A percentile compares a stretch with the other conserved stretches of the same genome.
Conservation (phyloP, 2,888 invertebrate species). For the Tenthredo notha region DNA sequence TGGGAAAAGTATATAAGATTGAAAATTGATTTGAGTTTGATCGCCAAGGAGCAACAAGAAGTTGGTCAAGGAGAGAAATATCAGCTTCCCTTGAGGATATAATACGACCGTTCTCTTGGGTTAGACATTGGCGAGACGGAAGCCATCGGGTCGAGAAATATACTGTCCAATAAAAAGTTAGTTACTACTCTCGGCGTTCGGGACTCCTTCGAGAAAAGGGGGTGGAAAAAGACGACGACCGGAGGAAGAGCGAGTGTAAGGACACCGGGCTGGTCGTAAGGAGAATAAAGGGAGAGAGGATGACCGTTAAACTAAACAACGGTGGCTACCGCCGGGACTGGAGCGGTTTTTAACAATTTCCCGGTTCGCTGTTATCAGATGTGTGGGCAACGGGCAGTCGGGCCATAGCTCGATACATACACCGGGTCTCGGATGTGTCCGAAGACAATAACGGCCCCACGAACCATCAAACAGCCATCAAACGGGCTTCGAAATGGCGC, state of each 20-base stretch:
- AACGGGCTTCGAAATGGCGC: conserved; percentile 76
- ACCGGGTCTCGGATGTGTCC: conserved; percentile 65
- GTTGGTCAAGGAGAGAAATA: conserved; percentile 46
- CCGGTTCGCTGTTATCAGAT: conserved; percentile 72
- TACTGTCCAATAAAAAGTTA: conserved; percentile 76
- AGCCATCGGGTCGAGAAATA: conserved; percentile 73
- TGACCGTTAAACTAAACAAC: conserved; percentile 63
- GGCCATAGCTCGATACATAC: conserved; percentile 54
- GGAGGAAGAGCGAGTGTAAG: conserved; percentile 43
- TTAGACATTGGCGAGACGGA: conserved; percentile 75
- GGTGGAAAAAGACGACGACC: conserved; percentile 44
- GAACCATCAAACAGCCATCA: conserved; percentile 76
- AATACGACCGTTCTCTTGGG: conserved; percentile 75
- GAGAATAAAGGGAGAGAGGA: conserved; percentile 50
- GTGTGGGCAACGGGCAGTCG: conserved; percentile 71
- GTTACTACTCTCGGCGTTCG: conserved; percentile 66
- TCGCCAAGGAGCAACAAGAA: background rate
- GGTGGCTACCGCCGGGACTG: conserved; percentile 26
- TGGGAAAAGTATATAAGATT: background rate
- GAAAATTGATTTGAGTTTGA: conserved; percentile 42
- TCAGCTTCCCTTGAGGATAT: conserved; percentile 66
- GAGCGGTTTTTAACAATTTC: conserved; percentile 73
- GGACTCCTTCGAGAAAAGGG: conserved; percentile 10
- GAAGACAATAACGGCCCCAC: conserved; percentile 75
- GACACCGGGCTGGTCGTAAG: conserved; percentile 32